Evolutionary conservation across 2,888 invertebrate species (phyloP).

Genomic region (Acanthosoma haemorrhoidale): DNA sequence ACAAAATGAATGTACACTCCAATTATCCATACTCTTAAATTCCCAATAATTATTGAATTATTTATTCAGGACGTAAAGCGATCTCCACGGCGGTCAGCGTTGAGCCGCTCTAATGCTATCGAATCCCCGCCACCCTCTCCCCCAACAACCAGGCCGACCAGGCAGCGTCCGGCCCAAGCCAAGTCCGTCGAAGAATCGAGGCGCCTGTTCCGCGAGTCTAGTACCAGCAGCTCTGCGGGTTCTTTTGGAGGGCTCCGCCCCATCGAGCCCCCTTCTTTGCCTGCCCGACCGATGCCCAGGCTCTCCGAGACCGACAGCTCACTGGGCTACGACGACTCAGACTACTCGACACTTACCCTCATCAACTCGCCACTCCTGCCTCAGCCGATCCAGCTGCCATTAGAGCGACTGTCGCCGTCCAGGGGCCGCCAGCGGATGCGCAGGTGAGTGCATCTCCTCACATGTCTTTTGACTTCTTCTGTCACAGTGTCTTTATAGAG

Average conservation of each 20-base stretch:
- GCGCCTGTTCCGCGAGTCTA: slow-evolving; percentile 53
- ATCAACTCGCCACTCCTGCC: slow-evolving; percentile 45
- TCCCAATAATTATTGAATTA: no score
- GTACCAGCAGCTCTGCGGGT: slow-evolving; percentile 47
- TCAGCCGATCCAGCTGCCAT: slow-evolving; percentile 40
- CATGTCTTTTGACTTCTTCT: background rate
- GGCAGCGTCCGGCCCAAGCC: slow-evolving; percentile 41
- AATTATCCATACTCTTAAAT: no score
- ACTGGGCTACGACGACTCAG: slow-evolving; percentile 53
- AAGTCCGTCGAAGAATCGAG: slow-evolving; percentile 54
- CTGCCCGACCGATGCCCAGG: slow-evolving; percentile 49
- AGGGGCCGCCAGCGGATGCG: slow-evolving; percentile 36
- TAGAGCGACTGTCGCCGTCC: slow-evolving; percentile 43
- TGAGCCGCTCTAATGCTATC: slow-evolving; percentile 51
- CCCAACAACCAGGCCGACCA: slow-evolving; percentile 44
- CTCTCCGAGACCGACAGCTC: slow-evolving; percentile 41
- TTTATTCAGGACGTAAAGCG: slow-evolving; percentile 17
- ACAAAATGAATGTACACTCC: no score
- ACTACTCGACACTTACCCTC: slow-evolving; percentile 44
- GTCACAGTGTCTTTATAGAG: background rate
- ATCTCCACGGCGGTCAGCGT: slow-evolving; percentile 27
- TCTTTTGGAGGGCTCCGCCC: slow-evolving; percentile 59
- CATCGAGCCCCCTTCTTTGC: slow-evolving; percentile 45
- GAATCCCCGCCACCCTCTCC: slow-evolving; percentile 50
- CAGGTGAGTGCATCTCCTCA: slow-evolving; percentile 43